These are phyloP conservation scores for Salarias fasciatus DNA, from an alignment of 2,797 vertebrate genomes.

Conservation along the genomic window DNA sequence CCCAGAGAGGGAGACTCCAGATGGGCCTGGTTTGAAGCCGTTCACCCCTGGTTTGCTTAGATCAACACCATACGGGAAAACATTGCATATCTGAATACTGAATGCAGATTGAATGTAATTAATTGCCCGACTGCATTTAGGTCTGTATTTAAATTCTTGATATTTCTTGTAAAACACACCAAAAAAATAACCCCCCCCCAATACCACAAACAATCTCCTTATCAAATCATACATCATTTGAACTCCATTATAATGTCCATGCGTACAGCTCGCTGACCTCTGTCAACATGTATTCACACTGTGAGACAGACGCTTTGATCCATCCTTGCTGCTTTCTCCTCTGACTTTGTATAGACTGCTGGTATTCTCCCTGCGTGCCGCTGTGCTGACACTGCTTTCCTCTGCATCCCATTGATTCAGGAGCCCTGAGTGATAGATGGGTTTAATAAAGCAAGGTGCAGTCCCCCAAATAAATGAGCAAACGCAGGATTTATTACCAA, in stretches of 20 bases:
- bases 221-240: conserved; percentile 1
- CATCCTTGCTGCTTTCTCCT: conserved; percentile 50
- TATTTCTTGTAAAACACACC: neutral
- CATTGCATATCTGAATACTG: conserved; percentile 75
- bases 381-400: conserved; percentile 81
- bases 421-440: conserved; percentile 83
- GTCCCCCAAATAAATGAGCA: conserved; percentile 83
- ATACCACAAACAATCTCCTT: too few relatives aligned
- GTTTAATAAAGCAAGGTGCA: conserved; percentile 87
- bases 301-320: conserved; percentile 61
- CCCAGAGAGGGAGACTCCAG: conserved; percentile 77
- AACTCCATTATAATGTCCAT: conserved; percentile 14
- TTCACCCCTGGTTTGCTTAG: conserved; percentile 64
- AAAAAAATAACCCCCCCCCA: too few relatives aligned
- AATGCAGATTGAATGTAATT: conserved; percentile 65
- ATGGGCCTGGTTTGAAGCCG: conserved; percentile 78
- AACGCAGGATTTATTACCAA: conserved; percentile 82
- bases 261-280: conserved; percentile 43
- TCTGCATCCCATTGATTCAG: conserved; percentile 82
- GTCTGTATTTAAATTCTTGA: conserved; percentile 55
- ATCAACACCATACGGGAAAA: conserved; percentile 68
- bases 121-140: conserved; percentile 65
- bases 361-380: conserved; percentile 69
- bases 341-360: conserved; percentile 52
- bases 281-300: conserved; percentile 40